Evolutionary conservation across 2,888 invertebrate genomes (phyloP), one percentile per base, ranked within the genome.

Genomic region (Hymenopus coronatus): DNA sequence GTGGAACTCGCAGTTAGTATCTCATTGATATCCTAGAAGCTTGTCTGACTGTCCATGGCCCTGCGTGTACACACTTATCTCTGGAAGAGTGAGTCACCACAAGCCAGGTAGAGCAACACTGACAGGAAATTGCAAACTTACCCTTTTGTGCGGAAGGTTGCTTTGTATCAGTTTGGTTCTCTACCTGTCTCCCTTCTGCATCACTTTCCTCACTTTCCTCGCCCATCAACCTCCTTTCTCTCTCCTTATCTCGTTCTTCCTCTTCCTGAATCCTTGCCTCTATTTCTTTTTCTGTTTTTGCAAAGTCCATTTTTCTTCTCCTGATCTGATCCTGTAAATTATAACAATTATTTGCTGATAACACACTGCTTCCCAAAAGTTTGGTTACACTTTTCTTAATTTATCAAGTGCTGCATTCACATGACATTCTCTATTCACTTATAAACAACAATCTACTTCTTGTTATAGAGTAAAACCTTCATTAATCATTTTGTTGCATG

Each of bases 201-300:
- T 89, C 90, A 88, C 87, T 87, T 15, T 89, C 90, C 30, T 89
- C 89, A 87, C 86, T 90, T 84, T 83, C 89, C 85, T 91, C 89
- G 90, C 90, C 94, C 94, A 91, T 92, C 93, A n/a, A 93, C 93
- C 3, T 90, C 89, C 15, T 93, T 88, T 92, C 92, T 93, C 27
- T 92, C 93, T 0, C 90, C 92, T 89, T 93, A 94, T 90, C 90
- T 30, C 85, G 89, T 86, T 91, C 91, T 70, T 90, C 91, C 84
- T 90, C 96, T 91, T 95, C 95, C 4, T 95, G 94, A 90, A 97
- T 94, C 92, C 93, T 94, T 84, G 96, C 96, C 92, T 97, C 97
- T 91, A 97, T 97, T 92, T 97, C 97, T 88, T 96, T 95, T 92
- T 97, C 95, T n/a, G 96, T 96, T 91, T 95, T 95, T 92, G 95